Conservation (phyloP, 2,888 invertebrate species). For the Hypena proboscidalis region DNA sequence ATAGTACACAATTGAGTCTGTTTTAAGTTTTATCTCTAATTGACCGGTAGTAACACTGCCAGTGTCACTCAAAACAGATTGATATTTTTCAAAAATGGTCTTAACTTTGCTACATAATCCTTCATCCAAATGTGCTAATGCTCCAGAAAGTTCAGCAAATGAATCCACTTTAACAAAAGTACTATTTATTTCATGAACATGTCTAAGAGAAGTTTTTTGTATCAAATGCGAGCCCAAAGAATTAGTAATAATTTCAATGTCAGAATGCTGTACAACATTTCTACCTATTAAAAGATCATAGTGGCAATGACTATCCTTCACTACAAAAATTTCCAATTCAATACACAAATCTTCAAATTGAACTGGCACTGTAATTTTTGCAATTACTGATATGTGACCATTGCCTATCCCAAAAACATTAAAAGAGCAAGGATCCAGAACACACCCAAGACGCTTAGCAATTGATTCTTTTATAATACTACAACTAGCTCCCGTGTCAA, state of each 20-base stretch:
- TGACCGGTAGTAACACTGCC: not conserved
- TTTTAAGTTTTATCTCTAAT: not conserved
- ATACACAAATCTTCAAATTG: not conserved
- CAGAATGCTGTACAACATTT: slow-evolving; percentile 1
- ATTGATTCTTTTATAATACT: no score
- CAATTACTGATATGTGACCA: not conserved
- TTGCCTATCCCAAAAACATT: not conserved
- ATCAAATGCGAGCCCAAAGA: not conserved
- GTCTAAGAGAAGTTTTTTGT: not conserved
- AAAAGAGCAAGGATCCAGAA: not conserved
- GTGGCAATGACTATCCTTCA: not conserved
- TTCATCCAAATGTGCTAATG: no score
- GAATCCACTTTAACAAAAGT: no score
- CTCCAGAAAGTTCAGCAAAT: no score
- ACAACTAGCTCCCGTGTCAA: no score
- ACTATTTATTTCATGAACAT: no score
- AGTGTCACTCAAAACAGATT: no score
- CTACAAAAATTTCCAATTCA: slow-evolving; percentile 3
- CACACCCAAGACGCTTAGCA: no score
- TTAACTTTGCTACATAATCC: no score
- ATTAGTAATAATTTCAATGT: slow-evolving; percentile 5
- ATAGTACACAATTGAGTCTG: not conserved
- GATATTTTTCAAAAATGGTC: no score
- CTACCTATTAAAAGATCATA: slow-evolving; percentile 6
- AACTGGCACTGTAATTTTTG: no score